These are phyloP conservation scores for Cathartes aura DNA, from an alignment of 2,113 vertebrate species.

Conservation along the genomic window DNA sequence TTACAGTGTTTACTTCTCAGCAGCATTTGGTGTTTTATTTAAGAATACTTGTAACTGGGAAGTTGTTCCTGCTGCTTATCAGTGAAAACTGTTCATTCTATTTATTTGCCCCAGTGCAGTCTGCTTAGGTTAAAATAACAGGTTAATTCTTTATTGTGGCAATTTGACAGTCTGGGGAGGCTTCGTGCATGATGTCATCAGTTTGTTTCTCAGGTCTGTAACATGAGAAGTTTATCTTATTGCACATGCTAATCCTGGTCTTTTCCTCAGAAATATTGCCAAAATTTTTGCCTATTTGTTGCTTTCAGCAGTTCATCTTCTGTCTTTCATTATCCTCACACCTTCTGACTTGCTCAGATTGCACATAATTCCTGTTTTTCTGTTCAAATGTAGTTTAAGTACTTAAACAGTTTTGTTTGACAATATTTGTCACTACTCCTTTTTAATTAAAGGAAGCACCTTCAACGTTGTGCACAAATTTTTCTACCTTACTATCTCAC, in stretches of 20 bases:
- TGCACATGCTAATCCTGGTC: not conserved
- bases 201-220: not conserved
- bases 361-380: not conserved
- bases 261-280: not conserved
- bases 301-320: not conserved
- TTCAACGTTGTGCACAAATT: not conserved
- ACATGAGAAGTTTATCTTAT: not conserved
- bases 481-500: not conserved
- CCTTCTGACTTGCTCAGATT: not conserved
- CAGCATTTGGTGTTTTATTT: not conserved
- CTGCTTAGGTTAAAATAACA: not conserved
- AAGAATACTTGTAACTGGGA: not conserved
- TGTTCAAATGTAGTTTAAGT: not conserved
- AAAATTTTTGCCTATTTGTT: not conserved
- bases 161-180: not conserved
- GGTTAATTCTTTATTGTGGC: not conserved
- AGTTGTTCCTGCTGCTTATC: not conserved
- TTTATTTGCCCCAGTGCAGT: not conserved
- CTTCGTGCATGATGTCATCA: not conserved
- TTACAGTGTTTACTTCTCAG: not conserved
- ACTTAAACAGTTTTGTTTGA: not conserved
- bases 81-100: not conserved
- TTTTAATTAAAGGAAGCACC: not conserved
- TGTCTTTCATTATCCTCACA: not conserved
- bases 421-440: not conserved